Evolutionary conservation across 1,140 invertebrate species (phyloP), one percentile per base, ranked within the genome.

Genomic region (Acyrthosiphon pisum): DNA sequence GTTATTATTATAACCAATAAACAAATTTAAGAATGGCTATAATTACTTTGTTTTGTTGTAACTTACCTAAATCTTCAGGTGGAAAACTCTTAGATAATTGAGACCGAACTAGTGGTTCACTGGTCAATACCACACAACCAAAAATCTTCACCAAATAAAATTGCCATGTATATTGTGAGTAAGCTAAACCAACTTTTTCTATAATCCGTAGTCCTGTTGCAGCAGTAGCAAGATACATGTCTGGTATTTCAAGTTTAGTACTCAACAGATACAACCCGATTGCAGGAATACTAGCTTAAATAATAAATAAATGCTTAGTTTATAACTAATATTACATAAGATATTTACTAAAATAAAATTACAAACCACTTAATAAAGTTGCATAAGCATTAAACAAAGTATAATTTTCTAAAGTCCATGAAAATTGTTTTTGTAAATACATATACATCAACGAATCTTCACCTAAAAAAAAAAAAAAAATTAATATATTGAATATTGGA

Each of bases 51-150:
- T 41, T 41, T n/a, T 44, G 6, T 41, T 41, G 8, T 41, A 26
- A 91, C 95, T 96, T 96, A 94, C 97, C 97, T 93, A 96, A 95
- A 94, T 97, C 97, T 48, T 96, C 95, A 11, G 95, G 83, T 6
- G 96, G 96, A n/a, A 97, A 95, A 50, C 96, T 96, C 94, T 97
- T 97, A 2, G 97, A 96, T 30, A 97, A 94, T 86, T 96, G 95
- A 4, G 97, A 96, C 93, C 97, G 95, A 83, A 96, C 96, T 94
- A 97, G 95, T 46, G 97, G 96, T 18, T 96, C 95, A 30, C 96
- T 95, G 48, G 97, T 95, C 4, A 95, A 96, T 93, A 95, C 95
- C 88, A 97, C 96, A 37, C 96, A 94, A 81, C 96, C 96, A 93
- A 97, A 87, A 18, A 94, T 93, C 20, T 95, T 94, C 94, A 95